Evolutionary conservation across 1,140 invertebrate genomes (phyloP), one percentile per base, ranked within the genome.

Genomic region (Drosophila melanogaster): DNA sequence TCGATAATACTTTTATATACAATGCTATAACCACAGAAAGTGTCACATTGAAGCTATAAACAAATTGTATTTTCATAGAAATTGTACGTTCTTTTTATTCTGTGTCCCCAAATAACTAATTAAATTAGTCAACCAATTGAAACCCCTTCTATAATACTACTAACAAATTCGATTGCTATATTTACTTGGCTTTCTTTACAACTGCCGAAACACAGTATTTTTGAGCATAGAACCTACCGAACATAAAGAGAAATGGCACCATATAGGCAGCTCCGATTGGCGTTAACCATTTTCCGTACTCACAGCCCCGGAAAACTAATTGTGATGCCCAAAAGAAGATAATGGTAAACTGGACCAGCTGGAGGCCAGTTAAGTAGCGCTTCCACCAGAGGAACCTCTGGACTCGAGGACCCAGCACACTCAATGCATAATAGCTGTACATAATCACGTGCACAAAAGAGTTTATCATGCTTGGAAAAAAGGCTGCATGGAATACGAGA

Each of bases 1-100:
- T 99, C 40, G 96, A 99, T 92, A 99, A 99, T 93, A 98, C 97
- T 1, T 97, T 98, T 92, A 96, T 99, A 76, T 99, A 98, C 92
- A 98, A 99, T 94, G 98, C 96, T 56, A 97, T 98, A 78, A 96
- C 95, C 58, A 97, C 96, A 54, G 97, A 96, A 69, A 97, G 97
- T 44, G 94, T 94, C 55, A 97, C 96, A 33, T 77, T 92, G 19
- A 92, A 83, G 69, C 58, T 92, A 57, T 92, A 92, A 92, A 64
- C 7, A 60, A 73, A 49, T 50, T 15, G 3, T 11, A 30, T 49
- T 56, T 61, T 72, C 7, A 43, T 44, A 51, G 7, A 35, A 37
- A 26, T 11, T 11, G 24, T 30, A 38, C 0, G 6, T 26, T 22
- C 10, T 26, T 49, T 49, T 30, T 17, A 17, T 49, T 30, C 5